A percentile compares a stretch with the other conserved stretches of the same genome.
Conservation (phyloP, 1,140 invertebrate genomes). For the Micrasema minimum region DNA sequence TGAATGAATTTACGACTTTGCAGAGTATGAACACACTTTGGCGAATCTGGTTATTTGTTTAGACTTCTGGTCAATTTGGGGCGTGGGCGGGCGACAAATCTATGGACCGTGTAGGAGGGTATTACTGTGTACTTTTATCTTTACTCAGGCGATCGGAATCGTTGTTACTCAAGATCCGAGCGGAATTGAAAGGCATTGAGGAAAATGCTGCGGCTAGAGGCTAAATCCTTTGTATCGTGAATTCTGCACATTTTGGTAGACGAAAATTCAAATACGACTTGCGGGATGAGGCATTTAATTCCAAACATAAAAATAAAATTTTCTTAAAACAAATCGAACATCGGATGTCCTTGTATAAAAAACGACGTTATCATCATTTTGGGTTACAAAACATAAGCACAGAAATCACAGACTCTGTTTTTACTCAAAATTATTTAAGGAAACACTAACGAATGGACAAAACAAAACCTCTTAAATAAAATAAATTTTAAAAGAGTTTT, state of each 20-base stretch:
- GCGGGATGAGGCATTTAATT: no score
- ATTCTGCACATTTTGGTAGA: not conserved
- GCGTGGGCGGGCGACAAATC: slow-evolving; percentile 18
- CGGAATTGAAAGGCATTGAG: slow-evolving; percentile 20
- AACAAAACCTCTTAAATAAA: no score
- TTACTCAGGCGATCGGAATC: slow-evolving; percentile 1
- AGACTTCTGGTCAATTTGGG: slow-evolving; percentile 28
- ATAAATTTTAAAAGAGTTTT: no score
- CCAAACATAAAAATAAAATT: no score
- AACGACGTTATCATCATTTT: no score
- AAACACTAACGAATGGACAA: no score
- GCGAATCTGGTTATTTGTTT: slow-evolving; percentile 38
- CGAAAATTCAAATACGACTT: no score
- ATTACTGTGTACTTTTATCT: not conserved
- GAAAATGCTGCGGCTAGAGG: not conserved
- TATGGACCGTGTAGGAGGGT: slow-evolving; percentile 10
- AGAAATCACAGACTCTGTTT: no score
- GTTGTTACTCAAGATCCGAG: slow-evolving; percentile 3
- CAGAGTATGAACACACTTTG: slow-evolving; percentile 7
- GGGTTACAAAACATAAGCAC: no score
- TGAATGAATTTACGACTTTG: slow-evolving; percentile 26
- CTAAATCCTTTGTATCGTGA: not conserved
- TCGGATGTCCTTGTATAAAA: no score
- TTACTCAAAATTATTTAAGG: no score
- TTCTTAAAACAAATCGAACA: no score